phyloP scores from a whole-genome alignment of 2,888 invertebrate genomes.

The Volucella bombylans region DNA sequence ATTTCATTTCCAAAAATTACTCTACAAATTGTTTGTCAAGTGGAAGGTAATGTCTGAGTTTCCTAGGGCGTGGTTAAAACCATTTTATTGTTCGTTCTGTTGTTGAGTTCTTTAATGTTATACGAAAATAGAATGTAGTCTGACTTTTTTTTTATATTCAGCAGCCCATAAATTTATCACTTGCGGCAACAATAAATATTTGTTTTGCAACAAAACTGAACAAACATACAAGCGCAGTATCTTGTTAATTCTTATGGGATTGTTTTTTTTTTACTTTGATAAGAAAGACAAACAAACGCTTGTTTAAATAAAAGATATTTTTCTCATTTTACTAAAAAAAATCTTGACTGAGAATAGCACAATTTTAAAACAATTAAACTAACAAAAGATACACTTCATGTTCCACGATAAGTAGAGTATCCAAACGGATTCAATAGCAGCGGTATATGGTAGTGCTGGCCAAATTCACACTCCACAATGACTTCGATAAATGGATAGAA shows the following conservation, averaged over 20 bases:
- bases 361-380: conserved; percentile 1
- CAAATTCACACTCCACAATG: conserved; percentile 86
- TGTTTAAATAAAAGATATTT: not conserved
- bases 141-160: too few species aligned
- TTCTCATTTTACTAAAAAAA: not conserved
- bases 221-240: too few species aligned
- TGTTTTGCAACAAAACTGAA: too few species aligned
- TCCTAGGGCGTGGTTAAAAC: too few species aligned
- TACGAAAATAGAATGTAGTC: too few species aligned
- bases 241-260: not conserved
- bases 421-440: conserved; percentile 89
- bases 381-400: conserved; percentile 79
- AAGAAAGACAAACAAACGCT: conserved; percentile 28
- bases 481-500: conserved; percentile 91
- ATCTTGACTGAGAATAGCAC: not conserved
- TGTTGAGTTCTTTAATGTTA: too few species aligned
- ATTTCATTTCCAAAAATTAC: too few species aligned
- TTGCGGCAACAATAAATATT: too few species aligned
- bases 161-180: too few species aligned
- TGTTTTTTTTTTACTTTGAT: conserved; percentile 9
- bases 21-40: too few species aligned
- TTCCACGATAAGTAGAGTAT: conserved; percentile 90
- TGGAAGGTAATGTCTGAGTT: too few species aligned
- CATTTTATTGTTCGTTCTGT: too few species aligned
- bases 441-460: conserved; percentile 89